A percentile compares a stretch with the other conserved stretches of the same genome.
phyloP scores from a whole-genome alignment of 2,888 invertebrate genomes.

The Ariolimax columbianus region DNA sequence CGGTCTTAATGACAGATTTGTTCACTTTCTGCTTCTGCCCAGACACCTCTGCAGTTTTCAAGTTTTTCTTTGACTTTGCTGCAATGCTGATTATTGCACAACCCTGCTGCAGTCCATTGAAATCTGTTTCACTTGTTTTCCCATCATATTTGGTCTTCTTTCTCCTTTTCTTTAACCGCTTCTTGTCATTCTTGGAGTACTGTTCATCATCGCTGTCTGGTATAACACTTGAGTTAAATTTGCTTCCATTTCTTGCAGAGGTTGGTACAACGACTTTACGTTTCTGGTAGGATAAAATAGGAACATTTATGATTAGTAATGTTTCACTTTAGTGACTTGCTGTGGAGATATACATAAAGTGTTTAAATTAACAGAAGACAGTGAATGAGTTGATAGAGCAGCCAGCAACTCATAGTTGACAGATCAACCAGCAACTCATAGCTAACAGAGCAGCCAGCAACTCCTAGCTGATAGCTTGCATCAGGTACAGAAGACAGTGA shows the following conservation, averaged over 20 bases:
- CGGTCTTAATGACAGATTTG: background rate
- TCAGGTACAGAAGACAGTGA: too few species aligned
- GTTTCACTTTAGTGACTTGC: background rate
- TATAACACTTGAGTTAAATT: background rate
- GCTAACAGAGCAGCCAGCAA: too few species aligned
- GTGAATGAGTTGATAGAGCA: too few species aligned
- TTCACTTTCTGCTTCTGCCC: background rate
- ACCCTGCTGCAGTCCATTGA: background rate
- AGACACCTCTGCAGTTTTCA: background rate
- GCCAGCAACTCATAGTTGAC: too few species aligned
- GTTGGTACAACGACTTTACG: background rate
- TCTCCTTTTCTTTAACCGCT: conserved; percentile 31
- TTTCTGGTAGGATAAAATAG: conserved; percentile 5
- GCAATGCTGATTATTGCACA: background rate
- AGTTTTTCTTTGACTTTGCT: background rate
- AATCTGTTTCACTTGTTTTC: conserved; percentile 5
- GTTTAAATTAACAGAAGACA: background rate
- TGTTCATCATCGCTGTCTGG: conserved; percentile 47
- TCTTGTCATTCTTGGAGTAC: conserved; percentile 42
- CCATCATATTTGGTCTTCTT: conserved; percentile 13
- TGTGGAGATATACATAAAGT: background rate
- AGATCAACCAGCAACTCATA: too few species aligned
- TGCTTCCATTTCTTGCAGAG: background rate
- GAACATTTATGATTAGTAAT: background rate
- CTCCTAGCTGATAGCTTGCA: too few species aligned